Conservation (phyloP, 2,113 vertebrate genomes). For the Tamias sibiricus region DNA sequence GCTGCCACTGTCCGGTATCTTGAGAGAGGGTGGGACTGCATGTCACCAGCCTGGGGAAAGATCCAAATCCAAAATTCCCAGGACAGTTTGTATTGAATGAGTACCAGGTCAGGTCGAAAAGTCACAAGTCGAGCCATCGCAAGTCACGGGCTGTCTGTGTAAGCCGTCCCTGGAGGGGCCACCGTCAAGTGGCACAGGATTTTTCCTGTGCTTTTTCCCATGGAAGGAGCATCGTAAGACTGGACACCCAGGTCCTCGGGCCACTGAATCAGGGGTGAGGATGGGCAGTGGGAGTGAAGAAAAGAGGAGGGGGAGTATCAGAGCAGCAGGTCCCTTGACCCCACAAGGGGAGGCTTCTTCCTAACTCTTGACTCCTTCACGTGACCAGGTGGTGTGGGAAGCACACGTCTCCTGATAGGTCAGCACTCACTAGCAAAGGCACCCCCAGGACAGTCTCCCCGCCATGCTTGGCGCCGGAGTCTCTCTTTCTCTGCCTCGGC, state of each 20-base stretch:
- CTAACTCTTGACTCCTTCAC: background rate
- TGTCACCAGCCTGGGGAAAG: background rate
- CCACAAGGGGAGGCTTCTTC: background rate
- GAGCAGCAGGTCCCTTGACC: fast-evolving
- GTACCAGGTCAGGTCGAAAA: no score
- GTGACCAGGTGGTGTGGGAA: background rate
- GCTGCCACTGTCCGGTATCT: background rate
- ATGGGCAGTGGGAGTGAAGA: background rate
- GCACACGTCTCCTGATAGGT: background rate
- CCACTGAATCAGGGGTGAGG: background rate
- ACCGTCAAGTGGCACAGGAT: background rate
- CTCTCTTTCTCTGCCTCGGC: background rate
- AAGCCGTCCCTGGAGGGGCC: background rate
- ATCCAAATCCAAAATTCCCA: background rate
- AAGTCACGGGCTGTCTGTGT: no score
- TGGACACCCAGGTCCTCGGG: background rate
- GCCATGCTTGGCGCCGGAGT: no score
- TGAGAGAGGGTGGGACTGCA: no score
- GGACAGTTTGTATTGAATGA: background rate
- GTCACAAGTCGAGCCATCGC: background rate
- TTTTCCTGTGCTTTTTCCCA: background rate
- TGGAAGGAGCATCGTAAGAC: background rate
- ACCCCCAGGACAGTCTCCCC: background rate
- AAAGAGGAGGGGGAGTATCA: background rate
- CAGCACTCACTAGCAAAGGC: background rate